Conservation (phyloP, 2,888 invertebrate species). For the Trachelus iudaicus region DNA sequence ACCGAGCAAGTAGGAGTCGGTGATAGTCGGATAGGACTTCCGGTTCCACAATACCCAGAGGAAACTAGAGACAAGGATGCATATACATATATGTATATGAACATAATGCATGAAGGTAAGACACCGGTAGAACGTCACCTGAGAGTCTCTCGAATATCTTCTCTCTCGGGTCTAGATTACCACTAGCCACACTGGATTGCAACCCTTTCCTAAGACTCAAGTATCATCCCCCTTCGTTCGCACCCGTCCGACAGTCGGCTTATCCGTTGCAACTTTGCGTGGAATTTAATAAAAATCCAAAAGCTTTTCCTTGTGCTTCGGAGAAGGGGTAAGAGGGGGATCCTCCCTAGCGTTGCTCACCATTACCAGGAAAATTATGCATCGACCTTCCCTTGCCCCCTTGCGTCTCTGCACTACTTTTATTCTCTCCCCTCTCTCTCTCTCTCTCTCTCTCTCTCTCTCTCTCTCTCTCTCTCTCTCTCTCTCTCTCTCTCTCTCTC, state of each 20-base stretch:
- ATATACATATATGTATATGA: neutral
- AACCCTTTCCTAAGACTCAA: neutral
- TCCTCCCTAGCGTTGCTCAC: conserved; percentile 2
- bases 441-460: conserved; percentile 6
- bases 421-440: conserved; percentile 7
- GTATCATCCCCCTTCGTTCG: neutral
- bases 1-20: neutral
- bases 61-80: neutral
- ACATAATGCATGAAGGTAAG: neutral
- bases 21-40: neutral
- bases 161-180: neutral
- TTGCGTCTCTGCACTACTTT: neutral
- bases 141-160: neutral
- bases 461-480: conserved; percentile 8
- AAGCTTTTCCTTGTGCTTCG: conserved; percentile 15
- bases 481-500: conserved; percentile 8
- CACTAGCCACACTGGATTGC: neutral
- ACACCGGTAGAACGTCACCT: neutral
- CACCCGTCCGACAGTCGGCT: neutral
- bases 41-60: neutral
- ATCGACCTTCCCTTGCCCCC: conserved; percentile 1
- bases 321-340: conserved; percentile 15
- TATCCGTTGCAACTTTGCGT: neutral
- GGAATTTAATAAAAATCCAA: conserved; percentile 38
- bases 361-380: conserved; percentile 26